A percentile compares a stretch with the other conserved stretches of the same genome.
These are phyloP conservation scores for Heliconius sara DNA, from an alignment of 2,888 invertebrate species.

Conservation along the genomic window DNA sequence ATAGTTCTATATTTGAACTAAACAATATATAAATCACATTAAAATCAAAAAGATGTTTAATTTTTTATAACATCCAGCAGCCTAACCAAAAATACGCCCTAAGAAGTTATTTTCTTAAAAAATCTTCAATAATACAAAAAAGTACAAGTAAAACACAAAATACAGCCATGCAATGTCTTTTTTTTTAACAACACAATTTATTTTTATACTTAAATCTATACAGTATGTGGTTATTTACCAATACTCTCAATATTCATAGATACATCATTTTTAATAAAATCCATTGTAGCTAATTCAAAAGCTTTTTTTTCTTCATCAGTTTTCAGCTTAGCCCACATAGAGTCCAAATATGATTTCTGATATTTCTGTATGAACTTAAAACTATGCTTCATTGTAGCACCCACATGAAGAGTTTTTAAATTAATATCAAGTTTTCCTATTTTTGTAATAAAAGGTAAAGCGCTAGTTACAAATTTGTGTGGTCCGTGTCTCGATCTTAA, in stretches of 20 bases:
- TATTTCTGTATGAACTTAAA: conserved; percentile 88
- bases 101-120: no score
- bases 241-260: conserved; percentile 75
- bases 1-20: no score
- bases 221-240: conserved; percentile 49
- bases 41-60: no score
- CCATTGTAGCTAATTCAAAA: conserved; percentile 79
- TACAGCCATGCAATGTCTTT: no score
- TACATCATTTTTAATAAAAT: conserved; percentile 77
- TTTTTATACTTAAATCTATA: background rate
- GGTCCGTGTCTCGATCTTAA: conserved; percentile 90
- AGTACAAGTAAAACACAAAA: no score
- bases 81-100: no score
- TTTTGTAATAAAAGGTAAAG: conserved; percentile 87
- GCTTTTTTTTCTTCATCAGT: conserved; percentile 85
- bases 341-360: conserved; percentile 86
- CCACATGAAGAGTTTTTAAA: conserved; percentile 87
- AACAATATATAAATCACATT: no score
- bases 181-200: no score
- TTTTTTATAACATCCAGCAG: no score
- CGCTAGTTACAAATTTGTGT: conserved; percentile 87
- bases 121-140: no score
- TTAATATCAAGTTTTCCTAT: conserved; percentile 85
- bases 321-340: conserved; percentile 84
- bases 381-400: conserved; percentile 91